phyloP scores from a whole-genome alignment of 2,888 invertebrate species.

The Bombyx huttoni region DNA sequence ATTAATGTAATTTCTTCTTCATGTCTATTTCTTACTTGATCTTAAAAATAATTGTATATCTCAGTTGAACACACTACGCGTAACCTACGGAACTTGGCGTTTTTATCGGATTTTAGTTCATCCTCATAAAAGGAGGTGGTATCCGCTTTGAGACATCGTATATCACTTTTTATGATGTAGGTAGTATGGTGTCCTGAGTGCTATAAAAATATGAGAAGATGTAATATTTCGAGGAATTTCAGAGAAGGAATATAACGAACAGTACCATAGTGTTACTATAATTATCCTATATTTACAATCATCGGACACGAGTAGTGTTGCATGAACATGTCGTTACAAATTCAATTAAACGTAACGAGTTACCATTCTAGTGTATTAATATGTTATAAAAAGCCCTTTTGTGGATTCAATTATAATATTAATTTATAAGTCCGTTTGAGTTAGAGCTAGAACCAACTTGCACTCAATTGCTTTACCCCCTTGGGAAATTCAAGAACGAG shows the following conservation, averaged over 20 bases:
- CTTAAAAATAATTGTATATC: no score
- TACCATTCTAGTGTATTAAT: no score
- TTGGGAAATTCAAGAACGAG: not conserved
- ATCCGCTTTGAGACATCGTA: conserved; percentile 58
- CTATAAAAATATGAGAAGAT: conserved; percentile 39
- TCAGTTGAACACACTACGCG: not conserved
- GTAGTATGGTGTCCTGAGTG: conserved; percentile 40
- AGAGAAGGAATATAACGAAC: not conserved
- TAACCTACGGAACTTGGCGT: conserved; percentile 12
- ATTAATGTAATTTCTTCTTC: no score
- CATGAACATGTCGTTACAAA: no score
- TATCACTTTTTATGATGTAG: conserved; percentile 66
- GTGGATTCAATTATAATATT: no score
- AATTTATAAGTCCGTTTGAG: not conserved
- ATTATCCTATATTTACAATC: no score
- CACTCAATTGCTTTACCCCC: not conserved
- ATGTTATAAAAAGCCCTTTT: no score
- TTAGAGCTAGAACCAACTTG: not conserved
- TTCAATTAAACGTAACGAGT: no score
- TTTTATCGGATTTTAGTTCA: conserved; percentile 56
- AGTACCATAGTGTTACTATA: no score
- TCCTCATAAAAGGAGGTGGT: conserved; percentile 52
- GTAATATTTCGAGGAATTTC: not conserved
- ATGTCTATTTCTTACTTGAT: no score
- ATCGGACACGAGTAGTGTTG: no score